A percentile compares a stretch with the other conserved stretches of the same genome.
These are phyloP conservation scores for Brenthis hecate DNA, from an alignment of 2,888 invertebrate species.

Conservation along the genomic window DNA sequence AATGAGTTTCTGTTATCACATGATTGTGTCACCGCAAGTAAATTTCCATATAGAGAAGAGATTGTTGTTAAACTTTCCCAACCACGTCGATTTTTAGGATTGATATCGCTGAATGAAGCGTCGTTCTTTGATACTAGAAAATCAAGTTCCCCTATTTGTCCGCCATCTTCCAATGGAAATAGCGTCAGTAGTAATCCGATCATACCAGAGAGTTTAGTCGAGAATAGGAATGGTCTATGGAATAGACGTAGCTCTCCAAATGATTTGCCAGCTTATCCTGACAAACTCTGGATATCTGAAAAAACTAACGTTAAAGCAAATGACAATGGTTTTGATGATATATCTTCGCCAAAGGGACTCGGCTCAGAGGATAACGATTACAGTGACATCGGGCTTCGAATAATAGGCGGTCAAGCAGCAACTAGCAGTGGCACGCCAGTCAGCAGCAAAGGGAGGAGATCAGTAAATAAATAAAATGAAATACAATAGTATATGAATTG, in stretches of 20 bases:
- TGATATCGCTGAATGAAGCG: conserved; percentile 54
- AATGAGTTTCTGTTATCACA: conserved; percentile 37
- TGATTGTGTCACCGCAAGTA: conserved; percentile 38
- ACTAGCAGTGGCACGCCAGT: conserved; percentile 66
- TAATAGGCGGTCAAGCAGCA: conserved; percentile 67
- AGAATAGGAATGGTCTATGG: background rate
- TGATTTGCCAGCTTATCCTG: too few species aligned
- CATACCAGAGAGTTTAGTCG: too few species aligned
- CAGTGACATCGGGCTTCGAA: conserved; percentile 44
- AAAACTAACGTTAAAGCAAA: background rate
- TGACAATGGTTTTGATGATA: background rate
- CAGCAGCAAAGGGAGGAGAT: conserved; percentile 61
- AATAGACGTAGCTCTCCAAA: too few species aligned
- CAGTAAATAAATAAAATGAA: conserved; percentile 26
- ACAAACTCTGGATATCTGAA: background rate
- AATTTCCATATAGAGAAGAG: conserved; percentile 52
- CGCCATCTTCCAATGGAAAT: too few species aligned
- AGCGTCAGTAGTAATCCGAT: too few species aligned
- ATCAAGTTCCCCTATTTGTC: too few species aligned
- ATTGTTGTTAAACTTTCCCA: conserved; percentile 51
- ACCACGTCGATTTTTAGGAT: conserved; percentile 57
- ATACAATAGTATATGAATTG: background rate
- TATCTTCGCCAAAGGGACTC: background rate
- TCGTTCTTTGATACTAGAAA: too few species aligned
- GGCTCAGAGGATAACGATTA: conserved; percentile 10